A percentile compares a stretch with the other conserved stretches of the same genome.
Conservation (phyloP, 2,888 invertebrate species). For the Amiota minor region DNA sequence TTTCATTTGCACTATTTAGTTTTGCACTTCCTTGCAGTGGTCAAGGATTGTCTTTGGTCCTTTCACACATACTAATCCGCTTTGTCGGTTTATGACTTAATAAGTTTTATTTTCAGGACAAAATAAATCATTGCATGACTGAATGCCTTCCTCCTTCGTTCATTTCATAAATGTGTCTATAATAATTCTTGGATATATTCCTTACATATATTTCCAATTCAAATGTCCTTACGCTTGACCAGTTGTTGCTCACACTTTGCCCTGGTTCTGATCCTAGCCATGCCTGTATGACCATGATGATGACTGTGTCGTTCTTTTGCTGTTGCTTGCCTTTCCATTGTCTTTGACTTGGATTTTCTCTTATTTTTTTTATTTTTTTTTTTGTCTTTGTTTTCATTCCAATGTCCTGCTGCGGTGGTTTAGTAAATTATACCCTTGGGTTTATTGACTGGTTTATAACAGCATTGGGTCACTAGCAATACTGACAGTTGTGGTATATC, state of each 20-base stretch:
- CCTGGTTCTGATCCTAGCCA: too few relatives aligned
- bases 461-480: conserved; percentile 57
- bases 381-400: not conserved
- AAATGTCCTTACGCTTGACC: conserved; percentile 65
- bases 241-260: conserved; percentile 56
- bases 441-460: conserved; percentile 10
- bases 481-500: conserved; percentile 66
- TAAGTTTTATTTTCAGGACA: conserved; percentile 61
- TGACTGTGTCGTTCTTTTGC: not conserved
- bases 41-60: conserved; percentile 14
- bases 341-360: not conserved
- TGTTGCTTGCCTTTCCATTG: not conserved
- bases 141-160: not conserved
- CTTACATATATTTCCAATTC: conserved; percentile 58
- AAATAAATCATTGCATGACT: conserved; percentile 21
- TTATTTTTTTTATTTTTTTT: too few relatives aligned
- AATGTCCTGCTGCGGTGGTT: not conserved
- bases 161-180: not conserved
- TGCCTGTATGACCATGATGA: not conserved
- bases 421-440: conserved; percentile 22
- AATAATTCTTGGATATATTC: conserved; percentile 3
- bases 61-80: conserved; percentile 67
- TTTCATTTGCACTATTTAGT: not conserved
- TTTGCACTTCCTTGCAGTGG: not conserved
- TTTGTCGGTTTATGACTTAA: conserved; percentile 62